Conservation (phyloP, 2,113 vertebrate species). For the Myotis yumanensis region DNA sequence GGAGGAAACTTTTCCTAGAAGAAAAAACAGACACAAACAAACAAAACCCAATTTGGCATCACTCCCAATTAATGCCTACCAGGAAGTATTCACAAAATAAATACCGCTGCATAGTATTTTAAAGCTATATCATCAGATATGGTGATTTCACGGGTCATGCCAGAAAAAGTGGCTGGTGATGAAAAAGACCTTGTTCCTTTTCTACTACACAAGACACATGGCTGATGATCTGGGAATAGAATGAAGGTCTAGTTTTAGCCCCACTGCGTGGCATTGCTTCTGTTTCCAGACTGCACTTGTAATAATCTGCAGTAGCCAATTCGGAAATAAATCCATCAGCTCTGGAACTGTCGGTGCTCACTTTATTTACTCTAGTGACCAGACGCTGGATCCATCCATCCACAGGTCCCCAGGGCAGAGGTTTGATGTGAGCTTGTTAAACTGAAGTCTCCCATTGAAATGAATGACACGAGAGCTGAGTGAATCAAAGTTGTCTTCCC, state of each 20-base stretch:
- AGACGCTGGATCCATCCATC: constrained; percentile 16
- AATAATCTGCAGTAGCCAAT: neutral
- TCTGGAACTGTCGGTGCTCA: neutral
- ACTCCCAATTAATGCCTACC: neutral
- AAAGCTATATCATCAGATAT: neutral
- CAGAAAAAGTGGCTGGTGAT: neutral
- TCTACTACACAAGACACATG: neutral
- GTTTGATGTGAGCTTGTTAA: constrained; percentile 43
- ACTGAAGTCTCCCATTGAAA: constrained; percentile 9
- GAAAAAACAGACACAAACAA: neutral
- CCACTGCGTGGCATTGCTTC: neutral
- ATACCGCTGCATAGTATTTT: neutral
- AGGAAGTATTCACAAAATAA: neutral
- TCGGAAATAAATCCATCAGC: neutral
- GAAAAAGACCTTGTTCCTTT: neutral
- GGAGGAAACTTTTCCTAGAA: neutral
- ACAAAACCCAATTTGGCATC: neutral
- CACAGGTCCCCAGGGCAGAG: neutral
- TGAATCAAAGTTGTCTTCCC: constrained; percentile 30
- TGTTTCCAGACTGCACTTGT: neutral
- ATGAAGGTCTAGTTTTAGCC: neutral
- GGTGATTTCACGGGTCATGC: neutral
- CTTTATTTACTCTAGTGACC: constrained; percentile 31
- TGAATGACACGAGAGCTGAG: neutral
- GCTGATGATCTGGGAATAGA: neutral